These are phyloP conservation scores for Cyphomyrus plagiostoma DNA, from an alignment of 2,113 vertebrate species.

Conservation along the genomic window DNA sequence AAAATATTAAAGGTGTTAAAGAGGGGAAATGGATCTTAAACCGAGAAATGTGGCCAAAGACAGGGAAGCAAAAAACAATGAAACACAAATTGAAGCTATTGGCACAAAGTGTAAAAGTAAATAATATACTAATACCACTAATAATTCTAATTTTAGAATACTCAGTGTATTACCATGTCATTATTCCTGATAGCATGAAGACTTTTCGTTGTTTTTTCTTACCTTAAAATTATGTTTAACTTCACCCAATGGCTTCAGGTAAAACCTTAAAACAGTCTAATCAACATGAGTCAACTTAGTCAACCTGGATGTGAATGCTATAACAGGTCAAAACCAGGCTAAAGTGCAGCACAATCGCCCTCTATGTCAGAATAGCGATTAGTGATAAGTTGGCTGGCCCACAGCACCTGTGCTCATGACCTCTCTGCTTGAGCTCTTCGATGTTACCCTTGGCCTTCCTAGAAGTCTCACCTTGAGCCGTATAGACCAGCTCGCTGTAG, in stretches of 20 bases:
- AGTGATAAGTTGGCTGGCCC: not conserved
- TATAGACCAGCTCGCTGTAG: conserved; percentile 67
- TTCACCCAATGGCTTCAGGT: not conserved
- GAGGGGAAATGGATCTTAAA: not conserved
- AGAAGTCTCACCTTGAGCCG: conserved; percentile 66
- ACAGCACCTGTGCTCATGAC: not conserved
- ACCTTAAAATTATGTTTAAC: not conserved
- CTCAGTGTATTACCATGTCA: not conserved
- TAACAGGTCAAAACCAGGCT: not conserved
- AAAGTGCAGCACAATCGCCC: not conserved
- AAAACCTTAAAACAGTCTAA: not conserved
- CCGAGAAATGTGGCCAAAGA: not conserved
- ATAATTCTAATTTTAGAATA: not conserved
- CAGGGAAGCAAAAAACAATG: not conserved
- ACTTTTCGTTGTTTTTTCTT: not conserved
- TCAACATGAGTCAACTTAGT: not conserved
- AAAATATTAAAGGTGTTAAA: not conserved
- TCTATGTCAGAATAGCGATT: not conserved
- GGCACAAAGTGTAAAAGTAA: not conserved
- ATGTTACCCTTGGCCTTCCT: not conserved
- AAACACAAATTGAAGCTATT: not conserved
- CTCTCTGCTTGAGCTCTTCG: not conserved
- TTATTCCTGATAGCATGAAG: not conserved
- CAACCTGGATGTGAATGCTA: not conserved
- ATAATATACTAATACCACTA: not conserved